Base-by-base conservation (phyloP, 2,888 invertebrate genomes). In the Hyposoter dolosus region DNA sequence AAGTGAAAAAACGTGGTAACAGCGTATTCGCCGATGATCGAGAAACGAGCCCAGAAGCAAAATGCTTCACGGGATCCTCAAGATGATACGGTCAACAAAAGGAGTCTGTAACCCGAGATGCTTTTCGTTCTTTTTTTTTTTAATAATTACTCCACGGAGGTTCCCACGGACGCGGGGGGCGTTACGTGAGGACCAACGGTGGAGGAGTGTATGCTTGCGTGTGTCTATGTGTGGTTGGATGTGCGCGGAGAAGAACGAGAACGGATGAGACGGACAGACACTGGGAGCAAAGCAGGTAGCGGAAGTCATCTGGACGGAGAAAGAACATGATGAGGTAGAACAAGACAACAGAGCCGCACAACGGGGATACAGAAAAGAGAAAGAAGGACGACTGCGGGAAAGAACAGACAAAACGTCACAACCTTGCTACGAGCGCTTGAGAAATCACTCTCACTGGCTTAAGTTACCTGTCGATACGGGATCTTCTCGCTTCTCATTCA, bases 151-250 rank as follows among this genome's bases (percentile, higher is more conserved):
- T 92, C 90, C 85, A 77, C 90, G 65, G 89, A 90, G 91, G 93
- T 93, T 94, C 94, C 93, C 94, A 94, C 94, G 94, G 92, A 92
- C 91, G 93, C 91, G 93, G 93, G 93, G 93, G 93, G 94, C 93
- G 94, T 93, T 92, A 91, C 93, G 90, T 89, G 88, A 85, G 88
- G 88, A 89, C 91, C 90, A 91, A 90, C 90, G 76, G 84, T 74
- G 84, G 84, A 87, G 74, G 86, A 82, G 71, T 47, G 68, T 68
- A 47, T 23, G 63, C 10, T 60, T 79, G 60, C 19, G 43, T 40
- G 60, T 19, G 79, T 71, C 23, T 40, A 60, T 45, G 60, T 32
- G 60, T 69, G 72, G 28, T 47, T 72, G 72, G 23, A 47, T 79
- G 72, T 63, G 28, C 53, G 65, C 82, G 76, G 72, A 78, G 89